A percentile compares a stretch with the other conserved stretches of the same genome.
phyloP scores from a whole-genome alignment of 2,888 invertebrate genomes.

The Sympetrum striolatum region DNA sequence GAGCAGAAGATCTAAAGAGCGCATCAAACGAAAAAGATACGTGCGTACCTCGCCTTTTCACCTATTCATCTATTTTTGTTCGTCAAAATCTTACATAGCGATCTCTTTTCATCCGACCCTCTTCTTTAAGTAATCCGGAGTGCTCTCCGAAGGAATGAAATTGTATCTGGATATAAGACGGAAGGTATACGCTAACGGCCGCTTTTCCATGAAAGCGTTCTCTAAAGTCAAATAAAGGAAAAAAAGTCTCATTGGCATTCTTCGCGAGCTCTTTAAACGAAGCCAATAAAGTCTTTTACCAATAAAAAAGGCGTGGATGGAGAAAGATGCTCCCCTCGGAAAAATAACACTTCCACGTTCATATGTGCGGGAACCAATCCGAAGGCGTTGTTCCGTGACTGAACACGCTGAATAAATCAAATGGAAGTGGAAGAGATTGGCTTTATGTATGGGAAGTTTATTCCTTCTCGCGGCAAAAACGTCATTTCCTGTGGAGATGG shows the following conservation, averaged over 20 bases:
- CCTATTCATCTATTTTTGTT: too few species aligned
- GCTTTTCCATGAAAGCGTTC: not conserved
- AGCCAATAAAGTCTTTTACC: not conserved
- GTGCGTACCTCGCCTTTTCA: too few species aligned
- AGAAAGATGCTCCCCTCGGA: not conserved
- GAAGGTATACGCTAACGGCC: not conserved
- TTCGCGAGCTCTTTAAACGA: not conserved
- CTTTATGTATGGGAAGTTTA: not conserved
- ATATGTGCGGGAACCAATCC: slow-evolving; percentile 17
- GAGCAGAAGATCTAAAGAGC: too few species aligned
- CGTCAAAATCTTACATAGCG: too few species aligned
- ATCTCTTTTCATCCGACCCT: too few species aligned
- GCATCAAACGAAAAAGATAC: too few species aligned
- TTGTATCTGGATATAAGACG: not conserved
- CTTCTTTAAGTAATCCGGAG: too few species aligned
- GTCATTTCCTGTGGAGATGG: not conserved
- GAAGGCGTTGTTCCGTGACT: slow-evolving; percentile 11
- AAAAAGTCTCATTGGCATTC: not conserved
- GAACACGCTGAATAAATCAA: slow-evolving; percentile 39
- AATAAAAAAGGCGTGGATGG: not conserved
- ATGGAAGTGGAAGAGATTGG: not conserved
- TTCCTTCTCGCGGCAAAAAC: not conserved
- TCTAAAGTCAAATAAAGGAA: not conserved
- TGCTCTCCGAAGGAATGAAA: too few species aligned
- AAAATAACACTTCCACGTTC: not conserved